These are phyloP conservation scores for Mus pahari DNA, from an alignment of 2,113 vertebrate species.

Conservation along the genomic window DNA sequence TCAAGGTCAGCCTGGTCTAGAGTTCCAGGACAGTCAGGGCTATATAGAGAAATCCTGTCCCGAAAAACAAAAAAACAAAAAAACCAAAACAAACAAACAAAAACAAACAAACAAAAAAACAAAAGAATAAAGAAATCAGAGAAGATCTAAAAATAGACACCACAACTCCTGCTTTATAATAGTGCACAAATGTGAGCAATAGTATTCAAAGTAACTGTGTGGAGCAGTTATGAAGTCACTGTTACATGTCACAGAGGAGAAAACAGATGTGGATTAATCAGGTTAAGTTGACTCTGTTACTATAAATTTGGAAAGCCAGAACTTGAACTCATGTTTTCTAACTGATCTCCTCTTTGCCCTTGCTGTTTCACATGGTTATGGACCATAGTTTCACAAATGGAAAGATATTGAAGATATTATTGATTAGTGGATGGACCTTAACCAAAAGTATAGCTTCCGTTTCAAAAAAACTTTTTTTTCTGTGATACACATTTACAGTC, in stretches of 20 bases:
- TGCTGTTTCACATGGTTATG: neutral
- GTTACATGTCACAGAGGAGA: neutral
- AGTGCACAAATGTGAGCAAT: neutral
- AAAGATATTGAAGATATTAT: neutral
- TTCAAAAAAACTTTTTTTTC: neutral
- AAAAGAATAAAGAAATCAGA: neutral
- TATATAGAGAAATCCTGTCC: too few species aligned
- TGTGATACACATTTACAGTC: slow-evolving; percentile 43
- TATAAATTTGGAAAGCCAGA: neutral
- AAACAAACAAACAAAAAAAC: too few species aligned
- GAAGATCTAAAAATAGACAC: neutral
- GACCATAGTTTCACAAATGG: neutral
- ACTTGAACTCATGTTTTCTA: neutral
- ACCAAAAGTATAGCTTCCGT: slow-evolving; percentile 30
- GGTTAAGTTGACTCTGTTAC: neutral
- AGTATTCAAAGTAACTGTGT: neutral
- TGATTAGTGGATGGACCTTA: neutral
- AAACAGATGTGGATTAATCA: neutral
- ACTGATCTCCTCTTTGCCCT: neutral
- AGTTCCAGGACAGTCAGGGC: too few species aligned
- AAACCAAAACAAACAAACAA: too few species aligned
- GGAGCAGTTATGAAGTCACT: neutral
- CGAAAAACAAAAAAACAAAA: too few species aligned
- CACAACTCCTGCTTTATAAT: neutral
- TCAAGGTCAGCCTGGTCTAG: too few species aligned